phyloP scores from a whole-genome alignment of 2,888 invertebrate species.

The Drosophila borealis region DNA sequence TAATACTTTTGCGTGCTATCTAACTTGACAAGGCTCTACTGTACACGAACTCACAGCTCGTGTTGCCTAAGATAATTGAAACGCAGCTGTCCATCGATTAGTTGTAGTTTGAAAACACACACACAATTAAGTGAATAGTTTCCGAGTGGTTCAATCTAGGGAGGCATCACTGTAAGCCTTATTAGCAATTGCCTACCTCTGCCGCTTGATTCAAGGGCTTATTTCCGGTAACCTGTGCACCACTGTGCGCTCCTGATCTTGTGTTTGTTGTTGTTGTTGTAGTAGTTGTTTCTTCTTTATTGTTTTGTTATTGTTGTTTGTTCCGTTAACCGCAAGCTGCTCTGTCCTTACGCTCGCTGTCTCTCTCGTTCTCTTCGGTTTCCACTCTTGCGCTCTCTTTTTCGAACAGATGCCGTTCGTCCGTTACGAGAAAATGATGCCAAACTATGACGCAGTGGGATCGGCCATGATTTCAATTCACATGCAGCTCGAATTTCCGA shows the following conservation, averaged over 20 bases:
- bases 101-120: background rate
- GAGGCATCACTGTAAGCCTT: conserved; percentile 15
- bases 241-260: conserved; percentile 35
- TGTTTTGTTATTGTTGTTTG: background rate
- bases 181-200: conserved; percentile 30
- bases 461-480: conserved; percentile 48
- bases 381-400: background rate
- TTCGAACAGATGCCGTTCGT: conserved; percentile 1
- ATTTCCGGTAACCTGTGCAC: conserved; percentile 43
- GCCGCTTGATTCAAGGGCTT: conserved; percentile 22
- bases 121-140: too few species aligned
- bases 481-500: conserved; percentile 65
- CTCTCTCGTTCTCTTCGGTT: too few species aligned
- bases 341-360: background rate
- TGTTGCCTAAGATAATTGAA: background rate
- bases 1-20: too few species aligned
- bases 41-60: background rate
- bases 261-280: background rate
- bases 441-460: conserved; percentile 52
- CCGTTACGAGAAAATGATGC: conserved; percentile 27
- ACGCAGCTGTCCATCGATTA: background rate
- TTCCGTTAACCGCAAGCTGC: background rate
- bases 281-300: background rate
- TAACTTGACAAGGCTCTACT: background rate
- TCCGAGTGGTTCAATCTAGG: background rate